phyloP scores from a whole-genome alignment of 2,888 invertebrate species.

The Thecocarcelia acutangulata region DNA sequence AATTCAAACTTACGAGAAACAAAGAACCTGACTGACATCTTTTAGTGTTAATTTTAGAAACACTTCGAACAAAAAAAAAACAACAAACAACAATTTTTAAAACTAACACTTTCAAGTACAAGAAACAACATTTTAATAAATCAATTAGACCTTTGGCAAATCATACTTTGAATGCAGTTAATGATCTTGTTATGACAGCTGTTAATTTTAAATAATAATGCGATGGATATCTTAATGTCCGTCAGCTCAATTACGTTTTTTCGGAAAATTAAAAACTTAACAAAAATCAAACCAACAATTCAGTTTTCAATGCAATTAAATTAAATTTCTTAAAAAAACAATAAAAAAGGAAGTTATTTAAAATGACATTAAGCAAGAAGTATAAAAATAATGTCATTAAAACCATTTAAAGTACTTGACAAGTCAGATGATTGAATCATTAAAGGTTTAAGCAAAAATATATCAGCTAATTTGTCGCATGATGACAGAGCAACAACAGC shows the following conservation, averaged over 20 bases:
- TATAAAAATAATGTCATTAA: constrained; percentile 48
- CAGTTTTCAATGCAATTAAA: constrained; percentile 43
- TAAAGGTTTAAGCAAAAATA: constrained; percentile 20
- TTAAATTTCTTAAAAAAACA: constrained; percentile 24
- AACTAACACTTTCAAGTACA: background rate
- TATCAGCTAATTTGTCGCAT: constrained; percentile 42
- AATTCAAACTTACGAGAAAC: constrained; percentile 2
- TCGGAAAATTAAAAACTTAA: constrained; percentile 34
- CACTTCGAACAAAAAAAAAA: background rate
- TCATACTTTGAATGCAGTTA: constrained; percentile 20
- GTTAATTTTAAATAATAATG: constrained; percentile 32
- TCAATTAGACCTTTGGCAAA: constrained; percentile 20
- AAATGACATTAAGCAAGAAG: constrained; percentile 3
- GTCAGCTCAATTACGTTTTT: constrained; percentile 46
- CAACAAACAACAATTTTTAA: background rate
- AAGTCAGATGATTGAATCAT: constrained; percentile 57
- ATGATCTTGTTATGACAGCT: constrained; percentile 34
- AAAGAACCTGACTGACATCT: background rate
- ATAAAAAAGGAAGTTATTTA: constrained; percentile 43
- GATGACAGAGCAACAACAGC: constrained; percentile 7
- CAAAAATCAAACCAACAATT: constrained; percentile 45
- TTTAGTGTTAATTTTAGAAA: background rate
- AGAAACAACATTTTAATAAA: constrained; percentile 27
- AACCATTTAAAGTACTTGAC: constrained; percentile 56
- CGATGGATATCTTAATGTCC: constrained; percentile 58